phyloP scores from a whole-genome alignment of 1,140 invertebrate species.

The Parapsyche elsis region DNA sequence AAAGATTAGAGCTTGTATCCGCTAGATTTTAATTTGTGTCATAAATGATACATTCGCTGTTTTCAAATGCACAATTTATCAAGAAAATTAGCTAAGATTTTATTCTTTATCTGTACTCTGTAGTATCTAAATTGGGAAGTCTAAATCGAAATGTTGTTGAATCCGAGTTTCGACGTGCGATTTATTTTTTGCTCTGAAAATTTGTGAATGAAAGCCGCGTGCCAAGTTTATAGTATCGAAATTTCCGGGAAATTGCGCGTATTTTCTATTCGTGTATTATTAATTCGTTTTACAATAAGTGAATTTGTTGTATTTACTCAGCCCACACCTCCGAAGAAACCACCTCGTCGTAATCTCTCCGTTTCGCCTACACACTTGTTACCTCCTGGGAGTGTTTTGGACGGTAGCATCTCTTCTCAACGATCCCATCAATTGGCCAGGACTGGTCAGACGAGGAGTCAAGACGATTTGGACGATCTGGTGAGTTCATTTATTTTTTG shows the following conservation, averaged over 20 bases:
- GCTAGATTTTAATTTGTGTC: too few species aligned
- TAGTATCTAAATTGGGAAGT: too few species aligned
- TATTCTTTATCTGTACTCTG: too few species aligned
- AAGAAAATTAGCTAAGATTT: too few species aligned
- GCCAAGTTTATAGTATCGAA: not conserved
- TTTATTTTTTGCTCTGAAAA: not conserved
- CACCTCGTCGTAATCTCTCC: slow-evolving; percentile 84
- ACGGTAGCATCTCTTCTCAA: slow-evolving; percentile 59
- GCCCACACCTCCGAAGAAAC: slow-evolving; percentile 88
- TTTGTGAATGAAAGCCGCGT: slow-evolving; percentile 5
- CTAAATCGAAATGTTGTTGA: slow-evolving; percentile 12
- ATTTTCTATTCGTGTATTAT: not conserved
- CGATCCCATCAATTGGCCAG: slow-evolving; percentile 60
- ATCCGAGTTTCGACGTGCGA: not conserved
- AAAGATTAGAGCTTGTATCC: too few species aligned
- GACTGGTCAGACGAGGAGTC: slow-evolving; percentile 68
- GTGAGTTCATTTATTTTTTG: slow-evolving; percentile 49
- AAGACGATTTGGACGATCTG: slow-evolving; percentile 76
- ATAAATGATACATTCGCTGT: too few species aligned
- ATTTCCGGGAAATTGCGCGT: too few species aligned
- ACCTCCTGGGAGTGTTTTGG: slow-evolving; percentile 62
- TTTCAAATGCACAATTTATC: too few species aligned
- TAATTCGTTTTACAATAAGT: slow-evolving; percentile 16
- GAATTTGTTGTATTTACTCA: slow-evolving; percentile 61
- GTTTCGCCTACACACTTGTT: slow-evolving; percentile 79